Evolutionary conservation across 2,888 invertebrate genomes (phyloP), one percentile per base, ranked within the genome.

Genomic region (Scelioninae gen. 2): DNA sequence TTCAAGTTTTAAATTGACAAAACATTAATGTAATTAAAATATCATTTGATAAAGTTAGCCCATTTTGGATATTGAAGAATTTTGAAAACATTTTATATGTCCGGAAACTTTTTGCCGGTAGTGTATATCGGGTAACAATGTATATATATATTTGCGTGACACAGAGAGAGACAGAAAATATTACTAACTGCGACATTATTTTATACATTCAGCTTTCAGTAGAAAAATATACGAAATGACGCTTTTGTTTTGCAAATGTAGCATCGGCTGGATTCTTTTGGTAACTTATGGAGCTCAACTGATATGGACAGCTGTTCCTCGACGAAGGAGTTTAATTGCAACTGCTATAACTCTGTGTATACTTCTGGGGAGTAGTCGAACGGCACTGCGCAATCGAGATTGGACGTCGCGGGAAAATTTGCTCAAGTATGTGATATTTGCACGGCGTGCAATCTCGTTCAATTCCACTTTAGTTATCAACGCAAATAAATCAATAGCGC

Each of bases 361-460:
- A 22, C 87, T 91, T 0, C 86, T 90, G 1, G 91, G 92, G 65
- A 91, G 91, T 31, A 89, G 90, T 73, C 89, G 92, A 78, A 93
- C 93, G 0, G 87, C 91, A 75, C 86, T 90, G 11, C 88, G 94
- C 77, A 94, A 94, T 83, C 87, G 89, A 63, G 94, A 94, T 82
- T 95, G 95, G 95, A 87, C 90, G 55, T 92, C 92, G 9, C 89
- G 94, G 78, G 94, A 94, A 83, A 89, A 92, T 1, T 87, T 95
- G 63, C 89, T 94, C 58, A 91, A 91, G 94, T 94, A 77, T 10
- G 78, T 46, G 9, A 58, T 31, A 39, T 48, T 52, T 53, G 19
- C 9, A 18, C 46, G 10, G 4, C 16, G 7, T 16, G 7, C 2
- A 4, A 39, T 18, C 39, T 1, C 16, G 11, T 35, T 35, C 50